Evolutionary conservation across 2,888 invertebrate species (phyloP), one percentile per base, ranked within the genome.

Genomic region (Amiota communis): DNA sequence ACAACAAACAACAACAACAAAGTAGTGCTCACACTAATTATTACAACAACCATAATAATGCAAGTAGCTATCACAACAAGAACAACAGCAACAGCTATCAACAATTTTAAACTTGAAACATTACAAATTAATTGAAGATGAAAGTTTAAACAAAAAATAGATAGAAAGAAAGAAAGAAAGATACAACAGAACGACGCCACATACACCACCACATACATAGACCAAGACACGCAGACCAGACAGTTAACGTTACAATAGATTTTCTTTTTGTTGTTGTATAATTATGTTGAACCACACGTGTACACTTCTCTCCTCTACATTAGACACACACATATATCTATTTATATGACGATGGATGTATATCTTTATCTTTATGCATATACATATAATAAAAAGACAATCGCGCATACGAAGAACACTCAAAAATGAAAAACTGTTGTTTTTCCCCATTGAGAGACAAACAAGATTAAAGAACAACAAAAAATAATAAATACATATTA

Each of bases 21-120:
- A 88, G 84, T 85, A 88, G 85, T 88, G 86, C 87, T 87, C 87
- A 87, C 83, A 82, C 79, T 86, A 87, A 81, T 86, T 86, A 86
- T 87, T 87, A 89, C 83, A 88, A 88, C 86, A 87, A 87, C 84
- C 87, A 86, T 86, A 78, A 85, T 81, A 79, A 86, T 76, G 81
- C 86, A 81, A 86, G 87, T 85, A 84, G 84, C 78, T 87, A 89
- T 86, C 89, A 84, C 85, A 89, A 87, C 84, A 88, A 88, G 86
- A 89, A 87, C 84, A 88, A 87, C 87, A 88, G 87, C 81, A 87
- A 87, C 80, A 85, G 86, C 82, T 85, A 86, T 80, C 87, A 87
- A 79, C 88, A 86, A 82, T 87, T 86, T 77, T 87, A 87, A 82
- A 72, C 77, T 77, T 74, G 72, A 77, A 76, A 73, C 72, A 73